A percentile compares a stretch with the other conserved stretches of the same genome.
phyloP scores from a whole-genome alignment of 2,797 vertebrate species.

The Chiloscyllium punctatum region DNA sequence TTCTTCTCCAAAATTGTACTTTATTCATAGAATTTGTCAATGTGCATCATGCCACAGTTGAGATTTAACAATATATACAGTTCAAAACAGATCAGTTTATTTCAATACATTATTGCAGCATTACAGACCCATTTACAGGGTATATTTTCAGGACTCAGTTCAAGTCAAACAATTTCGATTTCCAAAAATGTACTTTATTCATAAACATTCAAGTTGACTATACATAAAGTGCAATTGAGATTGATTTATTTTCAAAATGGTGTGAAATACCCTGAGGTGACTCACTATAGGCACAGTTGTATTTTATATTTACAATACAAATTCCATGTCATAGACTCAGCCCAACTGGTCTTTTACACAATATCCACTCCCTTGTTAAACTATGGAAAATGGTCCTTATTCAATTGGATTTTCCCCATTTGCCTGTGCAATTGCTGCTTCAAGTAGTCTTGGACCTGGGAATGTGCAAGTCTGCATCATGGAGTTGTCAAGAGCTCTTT shows the following conservation, averaged over 20 bases:
- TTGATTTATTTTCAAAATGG: neutral
- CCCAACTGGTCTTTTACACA: neutral
- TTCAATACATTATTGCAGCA: neutral
- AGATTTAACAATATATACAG: neutral
- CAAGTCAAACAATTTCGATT: neutral
- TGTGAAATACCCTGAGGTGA: neutral
- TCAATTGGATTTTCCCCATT: too few relatives aligned
- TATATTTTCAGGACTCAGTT: neutral
- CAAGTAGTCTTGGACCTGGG: too few relatives aligned
- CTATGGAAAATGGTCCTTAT: neutral
- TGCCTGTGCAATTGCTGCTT: neutral
- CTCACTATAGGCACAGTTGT: neutral
- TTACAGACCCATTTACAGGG: neutral
- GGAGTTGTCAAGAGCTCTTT: neutral
- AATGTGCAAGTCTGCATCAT: neutral
- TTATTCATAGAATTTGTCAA: neutral
- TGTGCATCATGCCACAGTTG: too few relatives aligned
- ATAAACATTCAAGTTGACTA: neutral
- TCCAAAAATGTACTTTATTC: neutral
- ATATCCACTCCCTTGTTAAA: neutral
- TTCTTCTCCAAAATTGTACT: too few relatives aligned
- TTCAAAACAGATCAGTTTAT: neutral
- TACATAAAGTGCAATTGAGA: neutral
- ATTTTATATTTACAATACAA: neutral
- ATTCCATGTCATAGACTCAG: neutral